These are phyloP conservation scores for Luffia ferchaultella DNA, from an alignment of 2,888 invertebrate genomes.

Conservation along the genomic window DNA sequence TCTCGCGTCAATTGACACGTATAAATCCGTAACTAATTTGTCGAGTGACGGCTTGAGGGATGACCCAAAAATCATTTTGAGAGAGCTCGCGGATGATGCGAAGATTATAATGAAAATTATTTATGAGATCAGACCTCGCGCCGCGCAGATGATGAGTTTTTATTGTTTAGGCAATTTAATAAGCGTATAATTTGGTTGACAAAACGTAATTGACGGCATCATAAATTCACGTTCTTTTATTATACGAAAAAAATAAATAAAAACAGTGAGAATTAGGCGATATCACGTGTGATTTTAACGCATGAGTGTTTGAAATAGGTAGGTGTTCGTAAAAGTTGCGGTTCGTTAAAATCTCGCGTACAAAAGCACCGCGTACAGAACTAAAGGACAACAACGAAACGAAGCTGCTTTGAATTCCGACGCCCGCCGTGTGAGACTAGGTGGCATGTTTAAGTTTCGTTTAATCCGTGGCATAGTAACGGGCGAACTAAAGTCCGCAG, in stretches of 20 bases:
- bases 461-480: constrained; percentile 49
- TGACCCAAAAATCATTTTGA: constrained; percentile 43
- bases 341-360: too few species aligned
- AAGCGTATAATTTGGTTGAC: not conserved
- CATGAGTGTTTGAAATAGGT: too few species aligned
- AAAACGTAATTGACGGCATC: not conserved
- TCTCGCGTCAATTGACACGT: constrained; percentile 50
- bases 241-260: too few species aligned
- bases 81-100: constrained; percentile 29
- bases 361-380: too few species aligned
- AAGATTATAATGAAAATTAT: constrained; percentile 45
- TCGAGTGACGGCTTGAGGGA: constrained; percentile 46
- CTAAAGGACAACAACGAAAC: too few species aligned
- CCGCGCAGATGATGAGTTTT: not conserved
- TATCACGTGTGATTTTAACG: too few species aligned
- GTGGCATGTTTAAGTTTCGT: constrained; percentile 57
- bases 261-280: too few species aligned
- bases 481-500: constrained; percentile 52
- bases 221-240: too few species aligned
- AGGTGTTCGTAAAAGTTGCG: too few species aligned
- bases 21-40: constrained; percentile 60
- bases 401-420: not conserved
- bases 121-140: constrained; percentile 41
- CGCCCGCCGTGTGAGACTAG: constrained; percentile 17
- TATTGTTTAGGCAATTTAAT: not conserved